Evolutionary conservation across 2,797 vertebrate genomes (phyloP), one percentile per base, ranked within the genome.

Genomic region (Graptemys geographica): DNA sequence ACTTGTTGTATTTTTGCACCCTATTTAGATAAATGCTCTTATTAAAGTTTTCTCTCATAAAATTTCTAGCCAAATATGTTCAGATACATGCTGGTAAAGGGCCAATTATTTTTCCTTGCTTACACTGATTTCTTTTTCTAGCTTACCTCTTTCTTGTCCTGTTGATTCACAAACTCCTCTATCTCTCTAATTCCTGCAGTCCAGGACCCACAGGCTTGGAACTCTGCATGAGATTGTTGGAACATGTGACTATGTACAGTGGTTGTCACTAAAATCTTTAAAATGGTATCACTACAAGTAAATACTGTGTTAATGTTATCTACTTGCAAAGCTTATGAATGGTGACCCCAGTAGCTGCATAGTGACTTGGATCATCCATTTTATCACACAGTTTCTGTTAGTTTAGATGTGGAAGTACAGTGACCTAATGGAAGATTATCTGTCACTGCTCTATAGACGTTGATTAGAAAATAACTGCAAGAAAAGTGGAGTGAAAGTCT

Each of bases 391-490:
- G 44, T 5, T 59, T 51, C 56, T 49, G 3, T 28, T 18, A 4
- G 9, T 9, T 27, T 33, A 31, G 33, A 81, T 3, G 1, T 90
- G 8, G 0, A 12, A 7, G 11, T 11, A 31, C 0, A 0, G 4
- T 8, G 76, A 79, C 6, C 44, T 21, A 15, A 15, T 76, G 53
- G 47, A 56, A 51, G 72, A 76, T 57, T 31, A 15, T 10, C 2
- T 79, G 31, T 31, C 78, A 81, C 1, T 1, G 4, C 74, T 31
- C n/a, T 1, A 0, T 7, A 18, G 47, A 33, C 44, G 15, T 65
- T 79, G 74, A 82, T 52, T 52, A 80, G 11, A 31, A 74, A 56
- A 56, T 37, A 47, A 2, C 5, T 81, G 23, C 25, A 41, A 87
- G 31, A 41, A 86, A 19, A 28, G 55, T 0, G 11, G 59, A 56